Base-by-base conservation (phyloP, 1,140 invertebrate species). In the Megalopta genalis region DNA sequence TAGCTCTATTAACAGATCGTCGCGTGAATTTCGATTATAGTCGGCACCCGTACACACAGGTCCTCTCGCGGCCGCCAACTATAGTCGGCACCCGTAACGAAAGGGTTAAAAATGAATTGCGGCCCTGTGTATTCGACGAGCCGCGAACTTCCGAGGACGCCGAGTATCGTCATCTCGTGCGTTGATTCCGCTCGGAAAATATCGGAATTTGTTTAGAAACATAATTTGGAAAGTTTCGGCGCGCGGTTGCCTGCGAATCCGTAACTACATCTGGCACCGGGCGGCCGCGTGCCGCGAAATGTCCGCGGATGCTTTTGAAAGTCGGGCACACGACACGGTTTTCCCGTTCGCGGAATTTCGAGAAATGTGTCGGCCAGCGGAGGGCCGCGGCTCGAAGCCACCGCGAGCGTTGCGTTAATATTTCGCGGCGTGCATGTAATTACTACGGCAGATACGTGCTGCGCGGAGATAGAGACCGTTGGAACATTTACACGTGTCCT, bases 401-500 rank as follows among this genome's bases (percentile, higher is more conserved):
- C 16, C 32, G n/a, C n/a, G 21, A 65, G 39, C 64, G 21, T n/a
- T 10, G 39, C 64, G 64, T 65, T 66, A 66, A 66, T 46, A 25
- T 66, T 66, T 66, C 32, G 39, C 23, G 42, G 14, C 64, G 14
- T 25, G 23, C 23, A 23, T 65, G 64, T 46, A 66, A 66, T 46
- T 42, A 25, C 64, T 14, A 25, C n/a, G 64, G 21, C 39, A n/a
- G 39, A 16, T 46, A 39, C 37, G 37, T 23, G 12, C n/a, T 1
- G 21, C 7, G 1, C n/a, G 14, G 23, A 66, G 12, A 49, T 25
- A 9, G 12, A 42, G 23, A 10, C 14, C 18, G 12, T n/a, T 32
- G 23, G 3, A 49, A 42, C 63, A 64, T 66, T 42, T 66, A 66
- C 37, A 5, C 39, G n/a, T 66, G 42, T 12, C 12, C 64, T 25